Conservation (phyloP, 1,140 invertebrate genomes). For the Formica selysi region DNA sequence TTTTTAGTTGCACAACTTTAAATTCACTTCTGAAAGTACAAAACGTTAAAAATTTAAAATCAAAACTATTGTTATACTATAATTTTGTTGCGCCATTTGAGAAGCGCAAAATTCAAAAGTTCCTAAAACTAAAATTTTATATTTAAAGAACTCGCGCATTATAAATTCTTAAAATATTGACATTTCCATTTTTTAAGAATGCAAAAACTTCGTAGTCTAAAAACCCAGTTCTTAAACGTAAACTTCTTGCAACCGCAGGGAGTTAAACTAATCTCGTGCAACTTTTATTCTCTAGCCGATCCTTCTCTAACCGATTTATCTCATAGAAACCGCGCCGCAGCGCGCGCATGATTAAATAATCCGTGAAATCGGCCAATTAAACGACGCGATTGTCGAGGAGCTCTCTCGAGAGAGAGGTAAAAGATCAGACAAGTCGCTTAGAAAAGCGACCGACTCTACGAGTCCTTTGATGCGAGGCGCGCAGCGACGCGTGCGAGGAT, state of each 20-base stretch:
- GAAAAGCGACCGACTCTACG: conserved; percentile 45
- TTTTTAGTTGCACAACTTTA: background rate
- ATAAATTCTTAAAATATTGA: background rate
- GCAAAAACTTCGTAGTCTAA: background rate
- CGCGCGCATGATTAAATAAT: conserved; percentile 72
- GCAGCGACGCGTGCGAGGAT: conserved; percentile 70
- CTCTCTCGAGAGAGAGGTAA: conserved; percentile 18
- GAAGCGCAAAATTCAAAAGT: too few relatives aligned
- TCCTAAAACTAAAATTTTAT: background rate
- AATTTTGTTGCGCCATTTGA: too few relatives aligned
- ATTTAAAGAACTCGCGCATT: background rate
- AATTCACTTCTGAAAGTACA: background rate
- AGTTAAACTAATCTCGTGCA: background rate
- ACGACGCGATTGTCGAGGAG: conserved; percentile 67
- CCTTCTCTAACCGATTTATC: background rate
- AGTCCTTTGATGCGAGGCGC: conserved; percentile 65
- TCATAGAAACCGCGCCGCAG: background rate
- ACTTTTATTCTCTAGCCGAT: background rate
- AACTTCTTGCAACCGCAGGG: background rate
- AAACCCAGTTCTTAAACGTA: background rate
- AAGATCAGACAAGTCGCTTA: conserved; percentile 51
- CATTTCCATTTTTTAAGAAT: background rate
- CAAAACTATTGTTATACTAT: background rate
- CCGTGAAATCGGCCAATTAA: conserved; percentile 80
- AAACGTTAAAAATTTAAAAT: background rate